These are phyloP conservation scores for Pseudomyrmex pallidus DNA, from an alignment of 1,140 invertebrate species.

Conservation along the genomic window DNA sequence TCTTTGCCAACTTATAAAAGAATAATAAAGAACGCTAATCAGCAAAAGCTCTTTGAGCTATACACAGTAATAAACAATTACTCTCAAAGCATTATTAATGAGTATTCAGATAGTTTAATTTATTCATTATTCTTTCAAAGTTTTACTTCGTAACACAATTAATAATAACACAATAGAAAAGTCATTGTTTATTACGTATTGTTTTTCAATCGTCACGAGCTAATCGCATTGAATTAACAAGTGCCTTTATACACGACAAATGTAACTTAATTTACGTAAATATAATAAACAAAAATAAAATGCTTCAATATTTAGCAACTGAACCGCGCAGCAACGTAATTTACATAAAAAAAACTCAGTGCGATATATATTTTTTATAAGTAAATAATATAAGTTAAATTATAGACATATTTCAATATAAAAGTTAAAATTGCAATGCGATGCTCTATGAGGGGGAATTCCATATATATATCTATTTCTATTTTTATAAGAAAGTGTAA, in stretches of 20 bases:
- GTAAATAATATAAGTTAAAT: constrained; percentile 6
- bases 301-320: not conserved
- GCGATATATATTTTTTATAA: constrained; percentile 12
- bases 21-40: constrained; percentile 18
- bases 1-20: constrained; percentile 23
- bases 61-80: constrained; percentile 15
- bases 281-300: constrained; percentile 14
- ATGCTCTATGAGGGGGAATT: not conserved
- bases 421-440: constrained; percentile 22
- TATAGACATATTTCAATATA: not conserved
- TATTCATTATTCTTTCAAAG: constrained; percentile 4
- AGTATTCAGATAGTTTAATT: not conserved
- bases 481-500: constrained; percentile 30
- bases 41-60: constrained; percentile 31
- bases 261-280: constrained; percentile 14
- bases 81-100: constrained; percentile 7
- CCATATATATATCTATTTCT: not conserved
- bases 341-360: constrained; percentile 13
- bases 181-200: constrained; percentile 20
- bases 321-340: not conserved
- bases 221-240: constrained; percentile 39
- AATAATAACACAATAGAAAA: constrained; percentile 17
- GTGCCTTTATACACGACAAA: constrained; percentile 9
- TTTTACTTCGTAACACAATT: not conserved
- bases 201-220: constrained; percentile 16